Evolutionary conservation across 53 echinoderm and acorn worm species (phyloP).

Genomic region (Patiria pectinifera): DNA sequence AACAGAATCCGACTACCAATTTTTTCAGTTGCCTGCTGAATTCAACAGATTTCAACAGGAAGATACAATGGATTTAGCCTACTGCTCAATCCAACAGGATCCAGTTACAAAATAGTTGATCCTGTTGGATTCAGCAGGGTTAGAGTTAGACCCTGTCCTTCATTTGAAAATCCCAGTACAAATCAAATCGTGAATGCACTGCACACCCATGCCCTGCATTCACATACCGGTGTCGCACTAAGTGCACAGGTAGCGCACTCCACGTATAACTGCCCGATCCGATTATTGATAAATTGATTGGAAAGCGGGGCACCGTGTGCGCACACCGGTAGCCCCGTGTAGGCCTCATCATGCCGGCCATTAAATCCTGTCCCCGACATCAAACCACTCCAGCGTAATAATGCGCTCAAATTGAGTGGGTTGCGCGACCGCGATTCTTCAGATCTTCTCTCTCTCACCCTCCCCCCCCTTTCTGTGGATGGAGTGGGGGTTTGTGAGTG

Average conservation of each 20-base stretch:
- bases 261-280: background rate
- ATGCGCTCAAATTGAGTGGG: constrained; percentile 24
- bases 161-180: background rate
- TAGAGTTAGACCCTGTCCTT: too few species aligned
- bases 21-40: too few species aligned
- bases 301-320: background rate
- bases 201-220: background rate
- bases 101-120: too few species aligned
- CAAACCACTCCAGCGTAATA: constrained; percentile 19
- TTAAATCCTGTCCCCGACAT: background rate
- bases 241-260: background rate
- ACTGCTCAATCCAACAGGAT: too few species aligned
- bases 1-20: too few species aligned
- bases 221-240: background rate
- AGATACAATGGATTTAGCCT: too few species aligned
- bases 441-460: background rate
- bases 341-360: background rate
- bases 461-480: background rate
- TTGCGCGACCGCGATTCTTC: background rate
- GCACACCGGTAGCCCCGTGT: background rate
- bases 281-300: constrained; percentile 59
- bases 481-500: background rate
- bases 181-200: background rate
- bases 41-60: too few species aligned
- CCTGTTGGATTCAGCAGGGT: too few species aligned